Base-by-base conservation (phyloP, 2,113 vertebrate species). In the Amphiprion percula region DNA sequence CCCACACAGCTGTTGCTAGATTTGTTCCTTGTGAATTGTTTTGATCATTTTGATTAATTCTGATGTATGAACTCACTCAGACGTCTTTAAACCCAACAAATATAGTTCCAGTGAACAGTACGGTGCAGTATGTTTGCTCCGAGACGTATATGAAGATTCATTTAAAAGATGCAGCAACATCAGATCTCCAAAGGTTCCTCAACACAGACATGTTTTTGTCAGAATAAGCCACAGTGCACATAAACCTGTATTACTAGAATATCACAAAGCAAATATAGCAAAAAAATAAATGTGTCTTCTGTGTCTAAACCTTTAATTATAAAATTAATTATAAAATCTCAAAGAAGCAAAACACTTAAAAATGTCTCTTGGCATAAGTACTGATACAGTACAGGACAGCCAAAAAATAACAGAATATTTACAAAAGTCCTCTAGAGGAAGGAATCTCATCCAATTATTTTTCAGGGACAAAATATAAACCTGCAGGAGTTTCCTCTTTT, bases 301-400 rank as follows among this genome's bases (percentile, higher is more conserved):
- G 26, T 49, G 46, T 61, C 26, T 55, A 54, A 70, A 79, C 28
- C 58, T 23, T 19, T 39, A 28, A 41, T 47, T 41, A 74, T 23
- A 54, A 23, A 66, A 72, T 3, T 68, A 17, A 21, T 21, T 21
- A 21, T 61, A 65, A 47, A 62, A 55, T 66, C 70, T 77, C 24
- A 68, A 46, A 52, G 19, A 44, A 41, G 71, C 19, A 65, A 55
- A 30, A 26, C 58, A 68, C 47, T 15, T 75, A 15, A 63, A 54
- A 74, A 69, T 10, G 1, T 23, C 10, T 47, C 26, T 39, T 74
- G 67, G 52, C 73, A 70, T 26, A 64, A 64, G 84, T 88, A 89
- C 90, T 90, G 89, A 82, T 91, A 79, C 87, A 89, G 83, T 90
- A 92, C 86, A 86, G 12, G 67, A 67, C 41, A 70, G 28, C 44